phyloP scores from a whole-genome alignment of 2,113 vertebrate genomes.

The Haemorhous mexicanus region DNA sequence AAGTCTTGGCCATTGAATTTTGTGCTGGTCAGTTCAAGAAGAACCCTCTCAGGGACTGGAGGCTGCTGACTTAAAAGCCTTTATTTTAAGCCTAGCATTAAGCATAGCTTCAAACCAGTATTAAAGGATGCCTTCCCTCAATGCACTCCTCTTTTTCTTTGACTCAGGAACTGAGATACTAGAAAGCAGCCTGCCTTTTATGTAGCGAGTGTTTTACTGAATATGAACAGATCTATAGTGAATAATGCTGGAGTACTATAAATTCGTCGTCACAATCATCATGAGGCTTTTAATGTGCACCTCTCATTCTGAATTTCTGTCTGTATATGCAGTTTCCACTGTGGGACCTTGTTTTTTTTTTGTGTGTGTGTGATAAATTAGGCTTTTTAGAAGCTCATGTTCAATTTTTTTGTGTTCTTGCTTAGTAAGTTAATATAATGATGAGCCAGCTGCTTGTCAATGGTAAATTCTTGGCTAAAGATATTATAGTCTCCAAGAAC shows the following conservation, averaged over 20 bases:
- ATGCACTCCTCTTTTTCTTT: conserved; percentile 7
- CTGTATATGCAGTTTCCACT: background rate
- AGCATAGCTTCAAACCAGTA: conserved; percentile 42
- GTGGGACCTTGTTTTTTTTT: background rate
- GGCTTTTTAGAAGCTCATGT: background rate
- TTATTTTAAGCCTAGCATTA: conserved; percentile 46
- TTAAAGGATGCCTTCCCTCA: conserved; percentile 16
- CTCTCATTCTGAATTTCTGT: background rate
- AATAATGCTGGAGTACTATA: background rate
- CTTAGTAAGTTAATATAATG: background rate
- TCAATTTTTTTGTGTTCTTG: background rate
- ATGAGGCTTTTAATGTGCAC: background rate
- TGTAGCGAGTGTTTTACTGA: conserved; percentile 6
- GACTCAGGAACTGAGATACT: background rate
- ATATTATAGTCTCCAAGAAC: background rate
- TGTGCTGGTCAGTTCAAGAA: conserved; percentile 51
- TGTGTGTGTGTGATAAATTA: background rate
- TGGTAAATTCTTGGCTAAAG: background rate
- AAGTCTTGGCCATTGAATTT: conserved; percentile 32
- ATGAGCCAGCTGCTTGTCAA: background rate
- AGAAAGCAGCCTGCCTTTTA: conserved; percentile 4
- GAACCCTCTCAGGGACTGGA: background rate
- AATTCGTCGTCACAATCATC: background rate
- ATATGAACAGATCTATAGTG: background rate
- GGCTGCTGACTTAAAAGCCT: conserved; percentile 39